Evolutionary conservation across 2,888 invertebrate genomes (phyloP).

Genomic region (Epirrhoe alternata): DNA sequence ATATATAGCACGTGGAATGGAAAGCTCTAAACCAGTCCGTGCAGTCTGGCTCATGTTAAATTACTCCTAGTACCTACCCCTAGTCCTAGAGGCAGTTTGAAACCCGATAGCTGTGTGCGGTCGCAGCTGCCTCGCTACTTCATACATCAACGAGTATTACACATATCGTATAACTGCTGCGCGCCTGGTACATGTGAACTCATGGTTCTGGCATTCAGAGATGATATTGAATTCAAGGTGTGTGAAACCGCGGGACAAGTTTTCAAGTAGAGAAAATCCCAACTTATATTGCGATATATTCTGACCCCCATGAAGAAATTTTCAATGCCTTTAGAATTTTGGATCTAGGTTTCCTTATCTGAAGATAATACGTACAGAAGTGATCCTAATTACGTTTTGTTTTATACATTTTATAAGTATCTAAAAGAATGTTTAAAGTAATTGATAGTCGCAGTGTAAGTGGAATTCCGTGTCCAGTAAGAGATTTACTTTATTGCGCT

Average conservation of each 20-base stretch:
- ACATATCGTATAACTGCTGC: conserved; percentile 39
- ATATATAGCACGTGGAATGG: conserved; percentile 21
- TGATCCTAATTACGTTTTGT: background rate
- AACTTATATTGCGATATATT: too few species aligned
- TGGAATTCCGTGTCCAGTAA: conserved; percentile 5
- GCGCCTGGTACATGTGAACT: conserved; percentile 26
- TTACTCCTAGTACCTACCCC: conserved; percentile 31
- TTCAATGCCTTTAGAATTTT: background rate
- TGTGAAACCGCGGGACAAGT: conserved; percentile 26
- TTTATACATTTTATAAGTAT: background rate
- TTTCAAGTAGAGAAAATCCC: conserved; percentile 19
- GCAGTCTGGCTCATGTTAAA: conserved; percentile 17
- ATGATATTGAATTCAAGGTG: conserved; percentile 49
- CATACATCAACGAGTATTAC: conserved; percentile 41
- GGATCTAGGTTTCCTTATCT: background rate
- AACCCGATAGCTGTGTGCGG: conserved; percentile 39
- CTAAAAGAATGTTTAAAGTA: background rate
- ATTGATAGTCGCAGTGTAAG: background rate
- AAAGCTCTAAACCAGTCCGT: conserved; percentile 24
- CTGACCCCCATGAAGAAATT: too few species aligned
- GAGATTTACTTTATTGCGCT: conserved; percentile 14
- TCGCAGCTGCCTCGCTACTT: conserved; percentile 51
- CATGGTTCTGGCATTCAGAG: conserved; percentile 44
- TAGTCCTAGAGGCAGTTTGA: conserved; percentile 36
- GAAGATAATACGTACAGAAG: background rate